A percentile compares a stretch with the other conserved stretches of the same genome.
phyloP scores from a whole-genome alignment of 2,113 vertebrate genomes.

The Microtus ochrogaster region DNA sequence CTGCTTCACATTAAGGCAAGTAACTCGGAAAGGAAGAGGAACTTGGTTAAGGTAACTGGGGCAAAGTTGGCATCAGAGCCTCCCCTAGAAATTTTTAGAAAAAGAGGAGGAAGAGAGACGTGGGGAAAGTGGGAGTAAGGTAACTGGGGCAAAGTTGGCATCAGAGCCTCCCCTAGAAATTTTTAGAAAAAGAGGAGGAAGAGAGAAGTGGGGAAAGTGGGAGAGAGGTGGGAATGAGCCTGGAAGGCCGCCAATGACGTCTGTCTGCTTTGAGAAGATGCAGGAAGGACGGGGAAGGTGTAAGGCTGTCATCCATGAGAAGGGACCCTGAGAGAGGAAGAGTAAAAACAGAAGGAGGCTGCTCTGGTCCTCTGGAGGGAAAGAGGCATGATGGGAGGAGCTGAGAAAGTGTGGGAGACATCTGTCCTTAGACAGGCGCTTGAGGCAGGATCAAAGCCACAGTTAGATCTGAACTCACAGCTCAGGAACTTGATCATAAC shows the following conservation, averaged over 20 bases:
- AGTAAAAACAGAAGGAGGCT: neutral
- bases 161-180: neutral
- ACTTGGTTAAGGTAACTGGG: neutral
- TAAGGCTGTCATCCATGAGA: neutral
- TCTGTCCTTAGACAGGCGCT: neutral
- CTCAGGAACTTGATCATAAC: neutral
- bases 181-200: too few relatives aligned
- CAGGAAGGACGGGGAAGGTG: fast-evolving
- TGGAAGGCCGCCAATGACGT: fast-evolving
- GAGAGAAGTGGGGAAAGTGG: neutral
- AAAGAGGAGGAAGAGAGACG: too few relatives aligned
- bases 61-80: neutral
- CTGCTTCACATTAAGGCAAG: neutral
- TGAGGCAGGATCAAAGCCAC: neutral
- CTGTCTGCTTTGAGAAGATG: neutral
- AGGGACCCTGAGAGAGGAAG: neutral
- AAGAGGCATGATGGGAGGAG: neutral
- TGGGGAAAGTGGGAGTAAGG: too few relatives aligned
- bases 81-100: neutral
- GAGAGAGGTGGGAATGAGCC: neutral
- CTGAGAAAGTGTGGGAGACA: neutral
- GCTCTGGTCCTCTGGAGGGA: neutral
- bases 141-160: neutral
- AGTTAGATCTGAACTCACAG: neutral
- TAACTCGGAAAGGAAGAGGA: neutral